Conservation (phyloP, 37 sponge, comb jelly and placozoan species). For the Theonella swinhoei region DNA sequence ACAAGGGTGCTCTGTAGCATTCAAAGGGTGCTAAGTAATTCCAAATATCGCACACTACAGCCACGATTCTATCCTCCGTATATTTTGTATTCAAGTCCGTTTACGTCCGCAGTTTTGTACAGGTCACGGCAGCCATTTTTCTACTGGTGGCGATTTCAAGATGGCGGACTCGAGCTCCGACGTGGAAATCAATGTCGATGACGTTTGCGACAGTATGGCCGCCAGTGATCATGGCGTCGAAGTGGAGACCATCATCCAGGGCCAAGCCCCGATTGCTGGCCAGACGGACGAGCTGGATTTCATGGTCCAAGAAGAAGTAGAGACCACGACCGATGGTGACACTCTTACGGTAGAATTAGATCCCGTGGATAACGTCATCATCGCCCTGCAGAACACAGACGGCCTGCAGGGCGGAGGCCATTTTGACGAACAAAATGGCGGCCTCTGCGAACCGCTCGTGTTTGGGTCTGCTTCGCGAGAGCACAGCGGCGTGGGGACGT, state of each 20-base stretch:
- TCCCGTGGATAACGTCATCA: slow-evolving; percentile 84
- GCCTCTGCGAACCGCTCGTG: slow-evolving; percentile 1
- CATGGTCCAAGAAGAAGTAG: slow-evolving; percentile 89
- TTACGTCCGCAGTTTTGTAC: neutral
- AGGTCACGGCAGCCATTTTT: slow-evolving; percentile 47
- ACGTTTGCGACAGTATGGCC: slow-evolving; percentile 61
- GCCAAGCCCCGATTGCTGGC: slow-evolving; percentile 49
- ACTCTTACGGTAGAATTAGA: slow-evolving; percentile 63
- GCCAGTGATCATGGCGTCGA: slow-evolving; percentile 74
- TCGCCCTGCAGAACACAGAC: slow-evolving; percentile 75
- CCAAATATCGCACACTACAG: too few relatives aligned
- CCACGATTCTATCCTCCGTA: neutral
- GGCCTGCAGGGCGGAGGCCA: slow-evolving; percentile 41
- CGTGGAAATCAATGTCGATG: slow-evolving; percentile 64
- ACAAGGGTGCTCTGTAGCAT: too few relatives aligned
- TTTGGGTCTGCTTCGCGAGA: neutral
- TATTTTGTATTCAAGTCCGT: neutral
- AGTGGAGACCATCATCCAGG: slow-evolving; percentile 81
- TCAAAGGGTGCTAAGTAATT: too few relatives aligned
- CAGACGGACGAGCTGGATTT: slow-evolving; percentile 72
- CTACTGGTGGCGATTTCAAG: slow-evolving; percentile 37
- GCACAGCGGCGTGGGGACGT: neutral
- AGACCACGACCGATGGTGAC: slow-evolving; percentile 82
- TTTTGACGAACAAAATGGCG: slow-evolving; percentile 72
- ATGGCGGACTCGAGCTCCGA: slow-evolving; percentile 72